Evolutionary conservation across 2,113 vertebrate genomes (phyloP).

Genomic region (Aptenodytes forsteri): DNA sequence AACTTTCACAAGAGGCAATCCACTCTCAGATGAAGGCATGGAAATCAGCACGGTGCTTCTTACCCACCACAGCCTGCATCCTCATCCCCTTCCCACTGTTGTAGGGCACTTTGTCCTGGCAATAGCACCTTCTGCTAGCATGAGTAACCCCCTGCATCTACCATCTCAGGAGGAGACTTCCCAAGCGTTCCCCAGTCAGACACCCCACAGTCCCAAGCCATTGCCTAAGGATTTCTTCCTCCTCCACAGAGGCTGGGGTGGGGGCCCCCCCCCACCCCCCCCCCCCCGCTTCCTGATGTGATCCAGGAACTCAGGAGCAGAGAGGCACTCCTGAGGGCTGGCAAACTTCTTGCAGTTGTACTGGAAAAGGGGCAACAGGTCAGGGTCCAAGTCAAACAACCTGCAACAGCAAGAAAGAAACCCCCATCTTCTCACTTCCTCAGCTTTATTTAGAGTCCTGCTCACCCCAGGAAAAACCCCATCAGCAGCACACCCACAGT

Average conservation of each 20-base stretch:
- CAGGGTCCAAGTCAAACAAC: slow-evolving; percentile 91
- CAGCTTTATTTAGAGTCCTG: not conserved
- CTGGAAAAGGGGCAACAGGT: slow-evolving; percentile 87
- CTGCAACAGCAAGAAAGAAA: slow-evolving; percentile 62
- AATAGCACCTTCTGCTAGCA: not conserved
- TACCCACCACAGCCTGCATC: not conserved
- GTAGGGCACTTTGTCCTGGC: not conserved
- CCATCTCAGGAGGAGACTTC: not conserved
- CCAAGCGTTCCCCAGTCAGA: not conserved
- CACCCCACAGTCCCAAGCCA: not conserved
- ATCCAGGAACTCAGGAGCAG: slow-evolving; percentile 89
- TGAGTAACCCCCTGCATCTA: not conserved
- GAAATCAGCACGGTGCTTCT: not conserved
- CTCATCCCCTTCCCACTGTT: not conserved
- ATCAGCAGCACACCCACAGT: not conserved
- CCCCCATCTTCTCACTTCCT: not conserved
- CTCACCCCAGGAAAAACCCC: not conserved
- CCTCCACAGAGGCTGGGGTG: not conserved
- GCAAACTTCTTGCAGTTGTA: slow-evolving; percentile 85
- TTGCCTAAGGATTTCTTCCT: not conserved
- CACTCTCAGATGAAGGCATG: not conserved
- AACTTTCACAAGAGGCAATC: not conserved
- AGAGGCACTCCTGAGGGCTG: slow-evolving; percentile 87
- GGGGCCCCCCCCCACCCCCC: too few relatives aligned
- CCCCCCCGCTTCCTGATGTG: slow-evolving; percentile 93